Conservation (phyloP, 1,140 invertebrate species). For the Scaptodrosophila lebanonensis region DNA sequence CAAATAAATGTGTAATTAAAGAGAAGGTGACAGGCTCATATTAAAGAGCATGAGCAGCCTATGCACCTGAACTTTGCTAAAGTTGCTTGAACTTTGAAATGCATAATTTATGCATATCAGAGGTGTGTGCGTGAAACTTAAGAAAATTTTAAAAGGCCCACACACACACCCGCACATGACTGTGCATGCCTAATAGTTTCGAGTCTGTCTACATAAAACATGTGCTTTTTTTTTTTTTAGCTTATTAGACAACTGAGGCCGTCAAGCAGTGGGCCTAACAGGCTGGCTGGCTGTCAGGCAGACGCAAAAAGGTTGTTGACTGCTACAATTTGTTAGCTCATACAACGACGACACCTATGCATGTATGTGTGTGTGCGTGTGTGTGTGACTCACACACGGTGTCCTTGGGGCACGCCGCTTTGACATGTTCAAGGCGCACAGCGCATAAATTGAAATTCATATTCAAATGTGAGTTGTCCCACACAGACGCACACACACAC, state of each 20-base stretch:
- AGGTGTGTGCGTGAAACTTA: constrained; percentile 33
- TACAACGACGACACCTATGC: neutral
- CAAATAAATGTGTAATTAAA: constrained; percentile 23
- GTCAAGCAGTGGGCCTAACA: neutral
- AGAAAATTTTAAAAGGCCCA: constrained; percentile 13
- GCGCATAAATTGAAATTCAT: constrained; percentile 66
- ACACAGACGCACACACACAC: neutral
- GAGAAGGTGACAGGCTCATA: constrained; percentile 1
- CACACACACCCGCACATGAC: constrained; percentile 13
- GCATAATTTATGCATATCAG: constrained; percentile 60
- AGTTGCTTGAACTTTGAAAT: constrained; percentile 48
- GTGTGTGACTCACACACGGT: too few relatives aligned
- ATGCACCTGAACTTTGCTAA: constrained; percentile 6
- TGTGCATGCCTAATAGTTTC: constrained; percentile 36
- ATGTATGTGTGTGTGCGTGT: constrained; percentile 8
- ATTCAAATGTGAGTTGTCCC: constrained; percentile 34
- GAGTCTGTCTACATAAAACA: neutral
- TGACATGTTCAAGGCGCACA: constrained; percentile 46
- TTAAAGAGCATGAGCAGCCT: constrained; percentile 31
- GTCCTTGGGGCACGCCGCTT: constrained; percentile 60
- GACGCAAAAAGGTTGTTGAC: constrained; percentile 64
- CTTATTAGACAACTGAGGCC: constrained; percentile 73
- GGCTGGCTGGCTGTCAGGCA: too few relatives aligned
- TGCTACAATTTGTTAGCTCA: constrained; percentile 60
- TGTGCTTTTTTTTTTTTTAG: constrained; percentile 44